Conservation (phyloP, 2,888 invertebrate genomes). For the Aphrophora alni region DNA sequence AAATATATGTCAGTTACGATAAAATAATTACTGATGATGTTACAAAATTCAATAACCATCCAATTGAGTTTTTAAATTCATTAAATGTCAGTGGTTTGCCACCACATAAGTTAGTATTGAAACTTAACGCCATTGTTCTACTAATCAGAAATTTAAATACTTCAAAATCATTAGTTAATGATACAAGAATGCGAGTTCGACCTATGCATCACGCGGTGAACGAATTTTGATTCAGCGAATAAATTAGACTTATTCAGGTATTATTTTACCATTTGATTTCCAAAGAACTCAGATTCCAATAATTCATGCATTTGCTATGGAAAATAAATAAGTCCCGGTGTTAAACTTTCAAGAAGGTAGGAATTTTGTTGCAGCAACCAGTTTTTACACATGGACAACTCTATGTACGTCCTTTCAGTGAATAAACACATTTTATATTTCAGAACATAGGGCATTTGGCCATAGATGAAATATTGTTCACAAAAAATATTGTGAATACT, state of each 20-base stretch:
- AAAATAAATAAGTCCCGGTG: constrained; percentile 2
- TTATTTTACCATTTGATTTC: constrained; percentile 17
- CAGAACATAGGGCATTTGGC: constrained; percentile 13
- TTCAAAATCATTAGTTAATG: constrained; percentile 19
- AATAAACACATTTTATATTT: constrained; percentile 12
- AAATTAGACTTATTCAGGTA: constrained; percentile 16
- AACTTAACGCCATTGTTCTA: constrained; percentile 14
- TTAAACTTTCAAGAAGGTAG: constrained; percentile 12
- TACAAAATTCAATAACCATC: background rate
- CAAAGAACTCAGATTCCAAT: constrained; percentile 14
- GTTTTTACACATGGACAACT: constrained; percentile 17
- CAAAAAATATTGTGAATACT: constrained; percentile 9
- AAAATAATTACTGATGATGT: constrained; percentile 15
- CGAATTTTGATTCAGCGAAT: constrained; percentile 4
- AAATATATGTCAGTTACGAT: constrained; percentile 9
- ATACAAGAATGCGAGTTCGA: constrained; percentile 11
- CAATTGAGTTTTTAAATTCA: constrained; percentile 11
- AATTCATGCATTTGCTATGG: constrained; percentile 18
- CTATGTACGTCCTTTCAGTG: background rate
- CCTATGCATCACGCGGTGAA: background rate
- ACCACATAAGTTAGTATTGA: constrained; percentile 11
- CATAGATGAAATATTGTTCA: constrained; percentile 14
- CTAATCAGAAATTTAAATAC: constrained; percentile 12
- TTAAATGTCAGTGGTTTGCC: constrained; percentile 18
- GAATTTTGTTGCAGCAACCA: constrained; percentile 9